Evolutionary conservation across 1,140 invertebrate genomes (phyloP).

Genomic region (Phthorimaea operculella): DNA sequence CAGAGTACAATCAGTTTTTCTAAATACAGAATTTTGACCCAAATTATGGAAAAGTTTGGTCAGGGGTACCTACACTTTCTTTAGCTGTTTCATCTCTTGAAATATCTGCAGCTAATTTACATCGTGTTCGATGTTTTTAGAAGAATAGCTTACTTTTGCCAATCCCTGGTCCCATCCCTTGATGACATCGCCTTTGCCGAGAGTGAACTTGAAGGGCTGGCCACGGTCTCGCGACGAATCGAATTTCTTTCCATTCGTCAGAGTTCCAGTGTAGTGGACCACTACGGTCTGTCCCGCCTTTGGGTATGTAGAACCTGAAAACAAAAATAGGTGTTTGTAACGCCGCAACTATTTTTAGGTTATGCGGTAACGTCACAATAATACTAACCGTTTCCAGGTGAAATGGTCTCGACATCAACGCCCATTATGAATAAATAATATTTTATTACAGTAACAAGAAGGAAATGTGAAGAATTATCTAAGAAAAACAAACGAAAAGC

Average conservation of each 20-base stretch:
- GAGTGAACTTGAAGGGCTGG: conserved; percentile 92
- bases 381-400: conserved; percentile 78
- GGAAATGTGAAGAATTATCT: conserved; percentile 10
- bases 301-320: conserved; percentile 86
- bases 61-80: too few relatives aligned
- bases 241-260: conserved; percentile 88
- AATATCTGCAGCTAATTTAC: too few relatives aligned
- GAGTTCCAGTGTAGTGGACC: conserved; percentile 93
- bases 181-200: conserved; percentile 95
- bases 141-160: conserved; percentile 78
- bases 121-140: too few relatives aligned
- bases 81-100: too few relatives aligned
- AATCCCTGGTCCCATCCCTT: conserved; percentile 97
- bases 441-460: not conserved
- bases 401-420: conserved; percentile 79
- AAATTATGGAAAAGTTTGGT: too few relatives aligned
- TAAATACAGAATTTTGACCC: too few relatives aligned
- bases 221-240: conserved; percentile 94
- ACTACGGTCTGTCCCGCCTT: conserved; percentile 93
- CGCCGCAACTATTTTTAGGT: not conserved
- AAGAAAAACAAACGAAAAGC: not conserved
- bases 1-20: too few relatives aligned
- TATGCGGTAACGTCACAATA: not conserved
- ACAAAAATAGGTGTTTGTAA: conserved; percentile 8
- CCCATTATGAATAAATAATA: conserved; percentile 75